These are phyloP conservation scores for Mesochorus sp. DNA, from an alignment of 2,888 invertebrate genomes.

Conservation along the genomic window DNA sequence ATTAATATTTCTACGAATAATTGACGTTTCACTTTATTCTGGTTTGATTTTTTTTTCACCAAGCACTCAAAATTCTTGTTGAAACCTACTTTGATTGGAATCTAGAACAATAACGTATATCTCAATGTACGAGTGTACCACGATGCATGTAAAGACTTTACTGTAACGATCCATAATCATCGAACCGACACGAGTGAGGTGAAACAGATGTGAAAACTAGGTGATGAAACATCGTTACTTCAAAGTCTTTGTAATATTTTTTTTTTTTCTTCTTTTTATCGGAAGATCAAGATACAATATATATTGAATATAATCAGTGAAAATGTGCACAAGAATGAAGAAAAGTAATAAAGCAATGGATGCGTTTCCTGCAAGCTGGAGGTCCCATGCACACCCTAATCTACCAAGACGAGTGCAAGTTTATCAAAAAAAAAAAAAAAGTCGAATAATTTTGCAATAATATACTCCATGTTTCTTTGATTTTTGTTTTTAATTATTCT, in stretches of 20 bases:
- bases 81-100: slow-evolving; percentile 15
- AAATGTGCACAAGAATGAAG: not conserved
- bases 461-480: no score
- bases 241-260: slow-evolving; percentile 21
- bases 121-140: slow-evolving; percentile 1
- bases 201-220: no score
- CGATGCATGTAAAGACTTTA: slow-evolving; percentile 3
- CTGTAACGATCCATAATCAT: not conserved
- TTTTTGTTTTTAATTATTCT: no score
- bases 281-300: slow-evolving; percentile 5
- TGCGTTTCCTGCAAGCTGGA: slow-evolving; percentile 6
- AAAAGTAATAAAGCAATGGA: not conserved
- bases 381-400: slow-evolving; percentile 31
- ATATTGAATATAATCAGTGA: not conserved
- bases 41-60: no score
- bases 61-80: no score
- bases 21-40: no score
- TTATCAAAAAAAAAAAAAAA: no score
- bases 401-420: not conserved
- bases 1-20: no score
- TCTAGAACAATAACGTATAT: slow-evolving; percentile 28
- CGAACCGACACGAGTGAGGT: no score
- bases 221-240: slow-evolving; percentile 1
- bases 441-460: no score
- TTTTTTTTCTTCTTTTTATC: not conserved